Evolutionary conservation across 2,888 invertebrate species (phyloP).

Genomic region (Priocnemis perturbator): DNA sequence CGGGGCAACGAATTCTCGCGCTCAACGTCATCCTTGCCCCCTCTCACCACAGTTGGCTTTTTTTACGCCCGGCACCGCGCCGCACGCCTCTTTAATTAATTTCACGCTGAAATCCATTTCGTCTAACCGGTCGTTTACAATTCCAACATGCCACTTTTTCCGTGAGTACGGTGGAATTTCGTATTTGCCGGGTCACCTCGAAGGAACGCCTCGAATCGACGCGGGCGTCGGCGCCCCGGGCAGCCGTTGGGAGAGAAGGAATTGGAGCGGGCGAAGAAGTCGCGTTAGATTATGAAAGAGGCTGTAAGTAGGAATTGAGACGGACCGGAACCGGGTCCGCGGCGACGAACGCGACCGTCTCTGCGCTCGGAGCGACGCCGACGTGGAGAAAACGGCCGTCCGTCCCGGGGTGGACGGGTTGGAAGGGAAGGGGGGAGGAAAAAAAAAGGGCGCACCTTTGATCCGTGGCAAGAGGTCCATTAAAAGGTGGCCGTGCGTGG

Average conservation of each 20-base stretch:
- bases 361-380: too few relatives aligned
- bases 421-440: background rate
- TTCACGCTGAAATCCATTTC: slow-evolving; percentile 13
- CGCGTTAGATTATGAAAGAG: too few relatives aligned
- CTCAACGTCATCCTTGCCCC: too few relatives aligned
- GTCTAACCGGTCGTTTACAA: slow-evolving; percentile 18
- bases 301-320: too few relatives aligned
- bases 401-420: too few relatives aligned
- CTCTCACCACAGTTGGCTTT: background rate
- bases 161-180: slow-evolving; percentile 9
- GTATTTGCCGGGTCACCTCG: too few relatives aligned
- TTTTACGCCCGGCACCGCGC: background rate
- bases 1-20: too few relatives aligned
- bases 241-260: background rate
- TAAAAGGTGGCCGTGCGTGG: background rate
- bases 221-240: slow-evolving; percentile 17
- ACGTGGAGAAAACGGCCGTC: too few relatives aligned
- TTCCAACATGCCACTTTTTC: slow-evolving; percentile 16
- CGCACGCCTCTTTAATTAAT: slow-evolving; percentile 2
- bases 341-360: too few relatives aligned
- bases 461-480: background rate
- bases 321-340: too few relatives aligned
- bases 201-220: too few relatives aligned
- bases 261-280: too few relatives aligned
- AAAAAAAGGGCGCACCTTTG: slow-evolving; percentile 3